Evolutionary conservation across 2,888 invertebrate genomes (phyloP), one percentile per base, ranked within the genome.

Genomic region (Drosophila phalerata): DNA sequence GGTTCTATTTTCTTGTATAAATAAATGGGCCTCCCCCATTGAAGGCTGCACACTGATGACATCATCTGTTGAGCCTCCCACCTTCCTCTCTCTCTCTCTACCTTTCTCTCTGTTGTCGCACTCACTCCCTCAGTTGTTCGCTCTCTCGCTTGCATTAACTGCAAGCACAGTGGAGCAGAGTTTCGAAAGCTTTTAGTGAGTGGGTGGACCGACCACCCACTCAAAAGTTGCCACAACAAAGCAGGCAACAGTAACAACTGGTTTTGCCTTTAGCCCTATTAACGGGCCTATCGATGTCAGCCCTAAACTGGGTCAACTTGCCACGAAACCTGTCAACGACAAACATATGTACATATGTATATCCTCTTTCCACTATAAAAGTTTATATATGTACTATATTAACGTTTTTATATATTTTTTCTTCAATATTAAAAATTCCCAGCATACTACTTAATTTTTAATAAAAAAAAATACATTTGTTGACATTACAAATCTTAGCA

Each of bases 241-340:
- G 6, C 45, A 55, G 43, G 43, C 43, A 56, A 22, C 42, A 34
- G 13, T 45, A 57, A 45, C 52, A 57, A 56, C 55, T 61, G 55
- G 47, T 61, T 45, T 40, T 40, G 19, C 8, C 17, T 49, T 57
- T 62, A 49, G 58, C 53, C 52, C 72, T 42, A 45, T 51, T 58
- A 48, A 42, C 25, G 5, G 17, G 38, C 25, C 48, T n/a, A 5
- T n/a, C 10, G 25, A 40, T 22, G 51, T 3, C 10, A 15, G 30
- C 28, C 19, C n/a, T 38, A 61, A 84, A 77, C 30, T 87, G 52
- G 88, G 84, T 77, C 84, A 84, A 70, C 61, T 61, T 53, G 49
- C 42, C 81, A 88, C 74, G 88, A 86, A 88, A 86, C 71, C 65
- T 72, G 75, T 52, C 61, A 56, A 52, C 45, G 32, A 22, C 22